Evolutionary conservation across 2,113 vertebrate genomes (phyloP), one percentile per base, ranked within the genome.

Genomic region (Perca flavescens): DNA sequence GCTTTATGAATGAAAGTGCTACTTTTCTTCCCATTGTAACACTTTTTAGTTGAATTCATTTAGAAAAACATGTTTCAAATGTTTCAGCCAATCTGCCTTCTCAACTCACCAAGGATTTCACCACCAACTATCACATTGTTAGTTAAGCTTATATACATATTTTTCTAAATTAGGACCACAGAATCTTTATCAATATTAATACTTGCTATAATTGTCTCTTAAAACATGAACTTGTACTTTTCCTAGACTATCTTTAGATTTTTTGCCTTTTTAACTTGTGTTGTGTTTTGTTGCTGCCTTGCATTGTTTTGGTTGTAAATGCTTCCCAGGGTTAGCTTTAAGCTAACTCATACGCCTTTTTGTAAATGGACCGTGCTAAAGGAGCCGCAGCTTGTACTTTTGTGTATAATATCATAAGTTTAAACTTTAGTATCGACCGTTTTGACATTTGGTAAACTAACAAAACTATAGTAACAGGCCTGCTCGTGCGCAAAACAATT

Each of bases 1-100:
- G 19, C 19, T 19, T 28, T 47, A 47, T 84, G 80, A 79, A 80
- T 68, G 46, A 83, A 71, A 69, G 34, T 14, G 31, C 16, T 63
- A 13, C 28, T 47, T 70, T 40, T 83, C 31, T 57, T 62, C 40
- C 13, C 43, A 4, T 5, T 6, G 50, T 53, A 58, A 47, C 43
- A 52, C 43, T 16, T 28, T 34, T 5, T 4, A 9, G 1, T 17
- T 68, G 0, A 53, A 50, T 36, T 71, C 2, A 62, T 43, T 34
- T 5, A 17, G 1, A 60, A 22, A 75, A 63, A 62, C 22, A 49
- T 9, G n/a, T 22, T 31, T 53, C 36, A 61, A 34, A 43, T 43
- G 2, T 43, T 43, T 43, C 40, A 43, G 47, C 14, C 49, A 40
- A 21, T 46, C 22, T 17, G 34, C 10, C n/a, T 63, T 66, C 47